phyloP scores from a whole-genome alignment of 2,797 vertebrate genomes.

The Anas capensis region DNA sequence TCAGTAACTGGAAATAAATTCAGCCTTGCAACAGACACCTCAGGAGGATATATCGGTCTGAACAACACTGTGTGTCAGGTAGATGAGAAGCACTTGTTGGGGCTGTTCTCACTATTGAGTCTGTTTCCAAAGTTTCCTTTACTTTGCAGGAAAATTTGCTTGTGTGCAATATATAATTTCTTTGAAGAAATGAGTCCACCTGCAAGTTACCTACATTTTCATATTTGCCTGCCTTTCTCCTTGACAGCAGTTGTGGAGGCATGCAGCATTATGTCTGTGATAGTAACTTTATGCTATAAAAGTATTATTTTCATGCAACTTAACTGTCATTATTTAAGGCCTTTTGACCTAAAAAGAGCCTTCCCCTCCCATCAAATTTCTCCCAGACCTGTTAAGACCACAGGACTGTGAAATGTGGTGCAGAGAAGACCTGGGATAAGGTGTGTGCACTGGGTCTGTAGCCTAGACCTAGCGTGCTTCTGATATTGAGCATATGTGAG shows the following conservation, averaged over 20 bases:
- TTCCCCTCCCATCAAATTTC: neutral
- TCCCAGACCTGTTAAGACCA: accelerated
- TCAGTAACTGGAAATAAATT: neutral
- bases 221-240: neutral
- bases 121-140: neutral
- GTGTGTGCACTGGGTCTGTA: accelerated
- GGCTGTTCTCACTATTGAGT: neutral
- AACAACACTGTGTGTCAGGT: neutral
- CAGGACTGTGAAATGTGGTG: neutral
- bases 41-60: neutral
- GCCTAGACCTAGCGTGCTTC: neutral
- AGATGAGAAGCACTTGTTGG: neutral
- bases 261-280: accelerated
- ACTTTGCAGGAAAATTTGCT: neutral
- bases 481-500: neutral
- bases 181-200: neutral
- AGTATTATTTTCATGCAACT: neutral
- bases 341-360: neutral
- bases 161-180: neutral
- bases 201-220: neutral
- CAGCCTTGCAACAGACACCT: neutral
- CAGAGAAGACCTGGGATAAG: neutral
- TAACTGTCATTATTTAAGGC: neutral
- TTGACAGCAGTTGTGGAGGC: neutral
- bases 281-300: neutral